Evolutionary conservation across 2,888 invertebrate species (phyloP).

Genomic region (Chalcis sispes): DNA sequence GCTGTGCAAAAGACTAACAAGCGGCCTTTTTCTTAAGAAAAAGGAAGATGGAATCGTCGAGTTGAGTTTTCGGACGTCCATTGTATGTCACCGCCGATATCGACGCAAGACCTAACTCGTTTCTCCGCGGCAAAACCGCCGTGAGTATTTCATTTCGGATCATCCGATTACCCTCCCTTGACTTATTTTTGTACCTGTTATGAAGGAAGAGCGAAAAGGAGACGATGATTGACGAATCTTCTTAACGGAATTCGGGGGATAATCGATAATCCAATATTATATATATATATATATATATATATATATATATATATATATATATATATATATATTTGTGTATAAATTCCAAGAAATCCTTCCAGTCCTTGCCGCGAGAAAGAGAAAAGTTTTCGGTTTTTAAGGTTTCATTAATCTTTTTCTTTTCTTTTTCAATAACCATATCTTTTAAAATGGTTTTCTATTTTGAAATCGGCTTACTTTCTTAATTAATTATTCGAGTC

Average conservation of each 20-base stretch:
- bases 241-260: slow-evolving; percentile 10
- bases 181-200: not conserved
- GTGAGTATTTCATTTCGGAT: slow-evolving; percentile 41
- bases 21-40: too few relatives aligned
- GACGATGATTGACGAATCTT: slow-evolving; percentile 27
- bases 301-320: too few relatives aligned
- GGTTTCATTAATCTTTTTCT: slow-evolving; percentile 15
- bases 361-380: too few relatives aligned
- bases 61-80: slow-evolving; percentile 9
- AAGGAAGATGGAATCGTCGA: not conserved
- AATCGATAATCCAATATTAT: slow-evolving; percentile 9
- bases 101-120: too few relatives aligned
- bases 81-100: not conserved
- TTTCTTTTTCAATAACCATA: not conserved
- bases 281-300: too few relatives aligned
- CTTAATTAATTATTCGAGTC: too few relatives aligned
- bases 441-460: not conserved
- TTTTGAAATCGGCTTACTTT: too few relatives aligned
- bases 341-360: too few relatives aligned
- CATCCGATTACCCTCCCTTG: slow-evolving; percentile 15
- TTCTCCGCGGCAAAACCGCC: too few relatives aligned
- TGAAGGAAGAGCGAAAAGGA: not conserved
- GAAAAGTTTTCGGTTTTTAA: not conserved
- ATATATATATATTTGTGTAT: too few relatives aligned
- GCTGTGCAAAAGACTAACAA: too few relatives aligned